Base-by-base conservation (phyloP, 2,888 invertebrate species). In the Capitulum mitella region DNA sequence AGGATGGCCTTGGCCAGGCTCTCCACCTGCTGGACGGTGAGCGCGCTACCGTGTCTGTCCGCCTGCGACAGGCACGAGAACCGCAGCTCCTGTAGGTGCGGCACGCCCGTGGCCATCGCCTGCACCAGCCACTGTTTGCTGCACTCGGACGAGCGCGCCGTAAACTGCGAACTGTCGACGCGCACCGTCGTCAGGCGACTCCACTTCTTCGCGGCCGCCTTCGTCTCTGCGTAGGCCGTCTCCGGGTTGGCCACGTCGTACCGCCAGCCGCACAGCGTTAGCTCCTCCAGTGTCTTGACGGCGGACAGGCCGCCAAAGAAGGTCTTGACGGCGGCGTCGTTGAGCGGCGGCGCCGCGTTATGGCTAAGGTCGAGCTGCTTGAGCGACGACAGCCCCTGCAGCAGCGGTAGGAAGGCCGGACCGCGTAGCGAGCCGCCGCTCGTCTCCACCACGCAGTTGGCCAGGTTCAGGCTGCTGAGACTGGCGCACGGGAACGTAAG, bases 321-420 rank as follows among this genome's bases (percentile, higher is more conserved):
- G 86, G 98, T 98, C 83, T 98, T 95, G 95, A 98, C 98, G 87
- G 98, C 98, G 95, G 98, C 97, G 85, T 98, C 98, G 84, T 98
- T 98, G 0, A 95, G 95, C 86, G 98, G 98, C 86, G 98, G 98
- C 32, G 94, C 92, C 78, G 97, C 88, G 37, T 78, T 46, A 40
- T 78, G 46, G 61, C 83, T 82, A n/a, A 87, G 87, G 84, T 97
- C 97, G 3, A 96, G 92, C 83, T 93, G 92, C 82, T 98, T 87
- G 85, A 98, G 98, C 1, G 97, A 96, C 82, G 98, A 87, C 84
- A 98, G 98, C 16, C 89, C 87, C 19, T 84, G 83, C 86, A 98
- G 98, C 82, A 91, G 91, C 43, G 90, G 89, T 26, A 98, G 94
- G 22, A 98, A 98, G 1, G 96, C 95, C 86, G 98, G 98, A 84